A percentile compares a stretch with the other conserved stretches of the same genome.
phyloP scores from a whole-genome alignment of 2,113 vertebrate species.

The Pomatorhinus ruficollis region DNA sequence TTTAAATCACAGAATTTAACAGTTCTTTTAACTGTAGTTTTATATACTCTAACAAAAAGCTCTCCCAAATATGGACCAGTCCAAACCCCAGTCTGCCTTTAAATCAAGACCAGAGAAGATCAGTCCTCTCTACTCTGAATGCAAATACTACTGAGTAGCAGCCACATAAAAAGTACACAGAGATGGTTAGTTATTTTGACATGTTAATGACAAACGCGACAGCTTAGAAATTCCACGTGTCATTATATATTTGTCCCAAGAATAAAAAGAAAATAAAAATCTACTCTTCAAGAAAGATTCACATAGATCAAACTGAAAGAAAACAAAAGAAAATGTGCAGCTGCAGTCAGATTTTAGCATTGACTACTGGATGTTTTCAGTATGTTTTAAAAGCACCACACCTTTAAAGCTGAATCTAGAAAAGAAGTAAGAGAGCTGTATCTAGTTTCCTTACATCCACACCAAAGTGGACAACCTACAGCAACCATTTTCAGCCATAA shows the following conservation, averaged over 20 bases:
- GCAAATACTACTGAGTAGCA: neutral
- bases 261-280: neutral
- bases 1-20: neutral
- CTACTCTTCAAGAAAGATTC: neutral
- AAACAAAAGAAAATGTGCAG: neutral
- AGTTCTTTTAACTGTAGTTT: neutral
- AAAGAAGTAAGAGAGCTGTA: neutral
- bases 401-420: neutral
- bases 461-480: neutral
- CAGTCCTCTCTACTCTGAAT: neutral
- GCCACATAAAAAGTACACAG: neutral
- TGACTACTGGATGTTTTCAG: neutral
- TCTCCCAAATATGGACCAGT: neutral
- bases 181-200: neutral
- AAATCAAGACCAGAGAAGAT: neutral
- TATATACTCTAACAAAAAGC: neutral
- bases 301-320: neutral
- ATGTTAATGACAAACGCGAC: neutral
- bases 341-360: neutral
- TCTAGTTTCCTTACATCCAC: neutral
- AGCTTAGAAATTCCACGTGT: neutral
- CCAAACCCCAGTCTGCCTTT: neutral
- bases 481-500: neutral
- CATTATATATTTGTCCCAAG: neutral
- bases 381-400: neutral